Percentiles rank a stretch among this genome's conserved stretches.
These are phyloP conservation scores for Trialeurodes vaporariorum DNA, from an alignment of 1,140 invertebrate species.

Conservation along the genomic window DNA sequence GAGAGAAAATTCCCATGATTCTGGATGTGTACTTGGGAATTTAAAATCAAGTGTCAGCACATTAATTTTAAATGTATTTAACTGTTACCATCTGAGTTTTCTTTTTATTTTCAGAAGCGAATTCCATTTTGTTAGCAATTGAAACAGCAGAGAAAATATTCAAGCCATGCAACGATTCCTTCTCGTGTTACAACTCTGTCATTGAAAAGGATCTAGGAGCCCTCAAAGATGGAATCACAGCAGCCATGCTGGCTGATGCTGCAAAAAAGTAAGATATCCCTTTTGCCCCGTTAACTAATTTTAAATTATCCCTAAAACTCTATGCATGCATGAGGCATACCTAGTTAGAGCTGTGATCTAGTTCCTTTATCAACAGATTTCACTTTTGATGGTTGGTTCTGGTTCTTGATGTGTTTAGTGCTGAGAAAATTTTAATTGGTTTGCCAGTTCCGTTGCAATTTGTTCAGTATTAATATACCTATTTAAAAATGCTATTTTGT, in stretches of 20 bases:
- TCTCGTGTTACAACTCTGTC: conserved; percentile 44
- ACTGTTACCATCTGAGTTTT: neutral
- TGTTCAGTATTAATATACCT: too few species aligned
- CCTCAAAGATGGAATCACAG: conserved; percentile 56
- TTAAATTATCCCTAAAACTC: conserved; percentile 19
- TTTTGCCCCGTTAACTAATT: conserved; percentile 1
- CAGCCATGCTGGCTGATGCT: conserved; percentile 47
- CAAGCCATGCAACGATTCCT: conserved; percentile 20
- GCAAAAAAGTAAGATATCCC: conserved; percentile 39
- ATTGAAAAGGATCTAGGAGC: conserved; percentile 54
- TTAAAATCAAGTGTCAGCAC: neutral
- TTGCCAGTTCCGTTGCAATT: neutral
- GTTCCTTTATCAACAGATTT: neutral
- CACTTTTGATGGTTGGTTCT: neutral
- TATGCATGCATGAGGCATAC: conserved; percentile 9
- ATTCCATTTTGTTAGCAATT: conserved; percentile 12
- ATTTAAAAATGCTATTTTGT: too few species aligned
- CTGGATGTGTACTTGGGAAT: too few species aligned
- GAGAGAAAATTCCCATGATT: too few species aligned
- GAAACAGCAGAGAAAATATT: conserved; percentile 16
- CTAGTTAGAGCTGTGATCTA: neutral
- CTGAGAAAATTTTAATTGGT: neutral
- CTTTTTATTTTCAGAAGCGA: conserved; percentile 8
- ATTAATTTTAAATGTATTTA: neutral
- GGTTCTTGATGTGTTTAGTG: neutral